These are phyloP conservation scores for Pelmatolapia mariae DNA, from an alignment of 2,113 vertebrate genomes.

Conservation along the genomic window DNA sequence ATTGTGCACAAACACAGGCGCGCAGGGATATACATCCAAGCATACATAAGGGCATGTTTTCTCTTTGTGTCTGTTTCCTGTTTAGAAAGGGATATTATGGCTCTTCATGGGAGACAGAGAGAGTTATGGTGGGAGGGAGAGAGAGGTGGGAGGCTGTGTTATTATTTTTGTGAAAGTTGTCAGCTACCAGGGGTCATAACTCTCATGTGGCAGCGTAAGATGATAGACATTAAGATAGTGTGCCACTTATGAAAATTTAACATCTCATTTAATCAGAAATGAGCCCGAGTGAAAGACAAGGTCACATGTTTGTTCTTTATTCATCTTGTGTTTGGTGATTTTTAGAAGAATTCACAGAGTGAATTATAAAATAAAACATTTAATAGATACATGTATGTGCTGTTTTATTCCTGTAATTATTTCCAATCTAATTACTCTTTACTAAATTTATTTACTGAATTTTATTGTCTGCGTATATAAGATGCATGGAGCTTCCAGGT, in stretches of 20 bases:
- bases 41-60: background rate
- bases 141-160: background rate
- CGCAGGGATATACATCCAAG: background rate
- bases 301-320: background rate
- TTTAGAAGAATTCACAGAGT: background rate
- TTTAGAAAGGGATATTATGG: constrained; percentile 29
- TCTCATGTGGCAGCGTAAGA: background rate
- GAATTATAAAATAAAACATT: background rate
- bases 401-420: too few species aligned
- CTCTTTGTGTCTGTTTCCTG: constrained; percentile 24
- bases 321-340: too few species aligned
- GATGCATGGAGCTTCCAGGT: background rate
- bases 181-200: constrained; percentile 12
- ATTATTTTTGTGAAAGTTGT: constrained; percentile 41
- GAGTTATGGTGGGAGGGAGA: background rate
- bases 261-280: background rate
- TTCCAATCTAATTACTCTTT: background rate
- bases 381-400: too few species aligned
- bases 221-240: background rate
- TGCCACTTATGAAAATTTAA: background rate
- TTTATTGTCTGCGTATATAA: background rate
- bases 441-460: background rate
- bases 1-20: background rate
- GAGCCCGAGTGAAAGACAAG: background rate
- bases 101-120: background rate